These are phyloP conservation scores for Cebus imitator DNA, from an alignment of 2,113 vertebrate species.

Conservation along the genomic window DNA sequence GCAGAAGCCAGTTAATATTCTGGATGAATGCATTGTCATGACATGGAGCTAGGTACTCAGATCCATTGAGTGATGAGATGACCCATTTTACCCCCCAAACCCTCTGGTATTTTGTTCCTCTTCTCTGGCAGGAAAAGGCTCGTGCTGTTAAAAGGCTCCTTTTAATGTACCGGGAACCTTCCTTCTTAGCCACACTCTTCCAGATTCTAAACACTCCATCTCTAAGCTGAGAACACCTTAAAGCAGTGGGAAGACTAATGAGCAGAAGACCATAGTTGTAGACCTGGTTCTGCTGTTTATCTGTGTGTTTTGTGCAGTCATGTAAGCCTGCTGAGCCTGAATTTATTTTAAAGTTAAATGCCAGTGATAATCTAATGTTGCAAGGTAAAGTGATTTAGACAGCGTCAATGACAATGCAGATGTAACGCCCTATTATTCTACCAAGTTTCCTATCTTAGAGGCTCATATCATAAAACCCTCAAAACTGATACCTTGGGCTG, in stretches of 20 bases:
- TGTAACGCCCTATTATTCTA: background rate
- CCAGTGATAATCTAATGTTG: background rate
- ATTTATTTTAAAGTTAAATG: background rate
- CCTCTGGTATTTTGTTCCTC: background rate
- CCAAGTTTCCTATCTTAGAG: background rate
- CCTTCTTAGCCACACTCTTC: background rate
- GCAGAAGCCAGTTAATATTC: background rate
- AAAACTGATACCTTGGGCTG: background rate
- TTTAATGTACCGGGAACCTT: background rate
- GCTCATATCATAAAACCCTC: background rate
- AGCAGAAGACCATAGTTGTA: background rate
- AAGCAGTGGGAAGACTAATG: background rate
- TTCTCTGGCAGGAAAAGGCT: background rate
- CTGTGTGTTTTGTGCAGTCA: background rate
- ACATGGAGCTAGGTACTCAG: background rate
- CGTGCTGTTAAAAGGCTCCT: background rate
- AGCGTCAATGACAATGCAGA: background rate
- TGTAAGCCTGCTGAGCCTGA: background rate
- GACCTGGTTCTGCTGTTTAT: background rate
- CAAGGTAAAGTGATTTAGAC: background rate
- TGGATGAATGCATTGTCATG: background rate
- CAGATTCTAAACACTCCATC: background rate
- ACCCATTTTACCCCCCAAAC: background rate
- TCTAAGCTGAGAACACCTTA: background rate
- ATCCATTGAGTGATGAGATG: background rate